A percentile compares a stretch with the other conserved stretches of the same genome.
Evolutionary conservation across 2,888 invertebrate genomes (phyloP).

Genomic region (Nasonia oneida): DNA sequence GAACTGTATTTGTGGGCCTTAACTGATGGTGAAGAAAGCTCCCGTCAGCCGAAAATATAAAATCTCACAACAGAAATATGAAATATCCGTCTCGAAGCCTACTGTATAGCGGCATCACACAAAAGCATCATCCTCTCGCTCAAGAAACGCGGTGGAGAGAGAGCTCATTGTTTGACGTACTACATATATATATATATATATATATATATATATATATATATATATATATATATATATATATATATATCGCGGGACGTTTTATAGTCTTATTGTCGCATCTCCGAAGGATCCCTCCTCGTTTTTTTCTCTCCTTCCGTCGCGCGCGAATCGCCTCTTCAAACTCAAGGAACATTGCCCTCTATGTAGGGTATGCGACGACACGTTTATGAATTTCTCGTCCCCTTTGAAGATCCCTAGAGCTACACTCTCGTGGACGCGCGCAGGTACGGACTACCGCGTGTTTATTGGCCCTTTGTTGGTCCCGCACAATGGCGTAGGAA

Average conservation of each 20-base stretch:
- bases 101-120: constrained; percentile 22
- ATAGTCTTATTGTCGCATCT: constrained; percentile 72
- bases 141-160: not conserved
- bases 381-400: constrained; percentile 76
- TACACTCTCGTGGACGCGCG: constrained; percentile 43
- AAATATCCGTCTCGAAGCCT: constrained; percentile 39
- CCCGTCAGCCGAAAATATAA: constrained; percentile 33
- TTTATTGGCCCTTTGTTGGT: constrained; percentile 70
- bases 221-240: too few species aligned
- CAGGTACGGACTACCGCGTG: constrained; percentile 64
- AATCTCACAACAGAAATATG: constrained; percentile 51
- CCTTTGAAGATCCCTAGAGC: constrained; percentile 65
- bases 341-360: not conserved
- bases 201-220: too few species aligned
- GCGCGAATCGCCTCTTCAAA: not conserved
- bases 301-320: constrained; percentile 20
- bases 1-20: too few species aligned
- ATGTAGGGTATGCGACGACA: constrained; percentile 25
- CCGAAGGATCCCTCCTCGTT: constrained; percentile 62
- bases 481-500: constrained; percentile 63
- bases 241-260: constrained; percentile 65
- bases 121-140: constrained; percentile 51
- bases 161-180: constrained; percentile 47
- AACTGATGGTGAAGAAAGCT: too few species aligned
- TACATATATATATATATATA: not conserved